phyloP scores from a whole-genome alignment of 2,113 vertebrate species.

The Eudyptes chrysolophus region DNA sequence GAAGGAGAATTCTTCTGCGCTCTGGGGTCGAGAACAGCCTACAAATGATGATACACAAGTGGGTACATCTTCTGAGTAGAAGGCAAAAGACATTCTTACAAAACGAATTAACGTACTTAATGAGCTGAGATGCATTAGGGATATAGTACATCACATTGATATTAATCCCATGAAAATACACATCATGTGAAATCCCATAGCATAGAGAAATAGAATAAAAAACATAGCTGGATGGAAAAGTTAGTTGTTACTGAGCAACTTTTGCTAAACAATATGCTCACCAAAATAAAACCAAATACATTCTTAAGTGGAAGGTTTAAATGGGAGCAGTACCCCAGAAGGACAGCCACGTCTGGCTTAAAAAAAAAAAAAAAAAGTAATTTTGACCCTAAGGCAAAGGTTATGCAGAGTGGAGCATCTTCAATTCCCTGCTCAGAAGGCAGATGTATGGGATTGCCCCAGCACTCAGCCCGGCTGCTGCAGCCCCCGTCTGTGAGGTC shows the following conservation, averaged over 20 bases:
- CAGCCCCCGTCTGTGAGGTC: not conserved
- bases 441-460: not conserved
- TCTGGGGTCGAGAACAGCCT: not conserved
- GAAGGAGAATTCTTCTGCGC: not conserved
- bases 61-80: not conserved
- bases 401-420: not conserved
- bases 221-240: not conserved
- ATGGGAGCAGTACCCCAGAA: not conserved
- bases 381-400: not conserved
- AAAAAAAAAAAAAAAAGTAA: not conserved
- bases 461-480: not conserved
- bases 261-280: not conserved
- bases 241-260: not conserved
- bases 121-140: slow-evolving; percentile 2
- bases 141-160: not conserved
- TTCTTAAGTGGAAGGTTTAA: not conserved
- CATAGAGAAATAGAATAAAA: not conserved
- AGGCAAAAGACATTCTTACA: not conserved
- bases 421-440: not conserved
- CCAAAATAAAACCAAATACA: not conserved
- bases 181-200: not conserved
- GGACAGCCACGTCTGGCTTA: not conserved
- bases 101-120: slow-evolving; percentile 4
- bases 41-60: not conserved
- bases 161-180: slow-evolving; percentile 16